These are phyloP conservation scores for Atherinosoma microstoma DNA, from an alignment of 2,797 vertebrate species.

Conservation along the genomic window DNA sequence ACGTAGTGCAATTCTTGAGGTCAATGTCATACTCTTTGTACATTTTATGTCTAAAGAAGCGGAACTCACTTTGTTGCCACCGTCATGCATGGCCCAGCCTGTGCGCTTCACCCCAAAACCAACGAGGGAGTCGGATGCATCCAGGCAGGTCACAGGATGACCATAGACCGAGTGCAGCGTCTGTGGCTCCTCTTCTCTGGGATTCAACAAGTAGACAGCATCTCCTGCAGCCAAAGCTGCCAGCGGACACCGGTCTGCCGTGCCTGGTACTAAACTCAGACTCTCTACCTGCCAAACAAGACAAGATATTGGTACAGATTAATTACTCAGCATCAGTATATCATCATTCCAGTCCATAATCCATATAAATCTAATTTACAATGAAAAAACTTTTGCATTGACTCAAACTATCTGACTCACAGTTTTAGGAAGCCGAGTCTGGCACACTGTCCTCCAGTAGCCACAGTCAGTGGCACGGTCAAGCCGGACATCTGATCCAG, in stretches of 20 bases:
- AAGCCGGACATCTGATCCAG: constrained; percentile 86
- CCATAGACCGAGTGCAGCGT: constrained; percentile 90
- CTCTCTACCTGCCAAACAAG: constrained; percentile 58
- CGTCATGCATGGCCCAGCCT: constrained; percentile 91
- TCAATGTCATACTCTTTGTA: background rate
- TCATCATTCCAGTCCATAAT: too few relatives aligned
- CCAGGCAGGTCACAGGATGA: constrained; percentile 92
- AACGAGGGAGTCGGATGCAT: constrained; percentile 83
- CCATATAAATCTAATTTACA: too few relatives aligned
- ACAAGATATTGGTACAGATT: background rate
- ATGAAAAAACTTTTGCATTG: background rate
- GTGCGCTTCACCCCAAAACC: constrained; percentile 92
- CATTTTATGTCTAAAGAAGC: background rate
- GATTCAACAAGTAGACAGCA: constrained; percentile 86
- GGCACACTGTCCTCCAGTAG: constrained; percentile 85
- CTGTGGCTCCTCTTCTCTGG: constrained; percentile 75
- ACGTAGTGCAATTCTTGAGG: too few relatives aligned
- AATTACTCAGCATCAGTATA: background rate
- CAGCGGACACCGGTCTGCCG: constrained; percentile 81
- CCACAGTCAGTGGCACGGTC: constrained; percentile 85
- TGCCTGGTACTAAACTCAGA: constrained; percentile 78
- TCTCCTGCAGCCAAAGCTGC: constrained; percentile 87
- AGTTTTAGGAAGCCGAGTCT: constrained; percentile 86
- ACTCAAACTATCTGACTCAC: constrained; percentile 78
- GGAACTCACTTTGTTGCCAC: constrained; percentile 92